These are phyloP conservation scores for Eueremaeus valkanovi DNA, from an alignment of 2,888 invertebrate genomes.

Conservation along the genomic window DNA sequence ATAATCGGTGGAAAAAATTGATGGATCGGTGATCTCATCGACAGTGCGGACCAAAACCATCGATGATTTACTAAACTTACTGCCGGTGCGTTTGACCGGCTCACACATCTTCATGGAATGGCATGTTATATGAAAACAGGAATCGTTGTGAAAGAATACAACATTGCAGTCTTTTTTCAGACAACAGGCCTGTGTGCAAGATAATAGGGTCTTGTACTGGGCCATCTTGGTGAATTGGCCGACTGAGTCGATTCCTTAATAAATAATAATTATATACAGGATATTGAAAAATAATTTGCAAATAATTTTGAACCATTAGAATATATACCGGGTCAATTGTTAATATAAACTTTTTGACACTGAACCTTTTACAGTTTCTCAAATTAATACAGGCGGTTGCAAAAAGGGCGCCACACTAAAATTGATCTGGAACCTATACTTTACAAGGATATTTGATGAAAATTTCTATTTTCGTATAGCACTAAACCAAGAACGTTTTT, in stretches of 20 bases:
- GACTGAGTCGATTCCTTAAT: neutral
- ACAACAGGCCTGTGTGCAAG: slow-evolving; percentile 59
- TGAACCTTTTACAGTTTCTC: too few relatives aligned
- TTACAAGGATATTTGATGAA: too few relatives aligned
- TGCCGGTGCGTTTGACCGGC: slow-evolving; percentile 43
- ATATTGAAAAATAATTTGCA: too few relatives aligned
- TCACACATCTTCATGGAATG: slow-evolving; percentile 45
- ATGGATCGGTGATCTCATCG: slow-evolving; percentile 10
- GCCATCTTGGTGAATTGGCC: neutral
- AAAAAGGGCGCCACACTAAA: too few relatives aligned
- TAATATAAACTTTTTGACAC: too few relatives aligned
- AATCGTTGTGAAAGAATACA: slow-evolving; percentile 68
- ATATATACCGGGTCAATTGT: too few relatives aligned
- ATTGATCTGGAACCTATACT: too few relatives aligned
- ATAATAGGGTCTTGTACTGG: neutral
- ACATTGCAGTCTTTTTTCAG: slow-evolving; percentile 67
- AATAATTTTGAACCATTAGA: too few relatives aligned
- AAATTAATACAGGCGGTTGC: too few relatives aligned
- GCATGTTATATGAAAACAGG: slow-evolving; percentile 60
- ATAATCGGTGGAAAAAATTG: neutral
- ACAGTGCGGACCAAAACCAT: slow-evolving; percentile 45
- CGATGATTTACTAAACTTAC: slow-evolving; percentile 46
- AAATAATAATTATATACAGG: too few relatives aligned
- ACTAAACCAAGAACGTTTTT: too few relatives aligned
- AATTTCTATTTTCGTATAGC: too few relatives aligned